These are phyloP conservation scores for Ceriagrion tenellum DNA, from an alignment of 2,888 invertebrate genomes.

Conservation along the genomic window DNA sequence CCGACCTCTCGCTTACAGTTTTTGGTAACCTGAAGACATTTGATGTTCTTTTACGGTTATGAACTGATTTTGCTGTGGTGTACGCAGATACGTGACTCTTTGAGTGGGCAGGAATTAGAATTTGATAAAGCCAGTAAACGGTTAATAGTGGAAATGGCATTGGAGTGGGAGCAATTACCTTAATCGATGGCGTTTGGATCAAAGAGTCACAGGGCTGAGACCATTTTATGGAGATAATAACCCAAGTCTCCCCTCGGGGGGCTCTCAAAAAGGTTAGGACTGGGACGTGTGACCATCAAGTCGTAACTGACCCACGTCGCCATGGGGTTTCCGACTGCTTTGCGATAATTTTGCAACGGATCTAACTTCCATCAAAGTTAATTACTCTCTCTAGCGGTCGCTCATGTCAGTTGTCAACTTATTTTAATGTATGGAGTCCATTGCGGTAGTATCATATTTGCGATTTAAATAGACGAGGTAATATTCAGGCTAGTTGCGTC, in stretches of 20 bases:
- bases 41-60: too few species aligned
- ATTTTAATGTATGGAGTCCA: not conserved
- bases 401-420: not conserved
- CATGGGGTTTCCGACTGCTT: not conserved
- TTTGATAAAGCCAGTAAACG: not conserved
- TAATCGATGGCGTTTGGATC: not conserved
- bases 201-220: not conserved
- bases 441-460: too few species aligned
- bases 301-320: conserved; percentile 14
- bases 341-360: not conserved
- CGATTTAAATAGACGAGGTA: too few species aligned
- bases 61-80: too few species aligned
- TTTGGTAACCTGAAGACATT: too few species aligned
- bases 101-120: too few species aligned
- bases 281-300: not conserved
- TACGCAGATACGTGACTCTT: too few species aligned
- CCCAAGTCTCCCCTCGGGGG: not conserved
- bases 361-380: not conserved
- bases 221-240: not conserved
- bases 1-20: too few species aligned
- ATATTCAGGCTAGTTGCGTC: too few species aligned
- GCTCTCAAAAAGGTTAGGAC: not conserved
- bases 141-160: not conserved
- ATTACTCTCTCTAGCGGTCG: not conserved
- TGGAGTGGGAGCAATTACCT: not conserved